phyloP scores from a whole-genome alignment of 2,797 vertebrate genomes.

The Macrochelys suwanniensis region DNA sequence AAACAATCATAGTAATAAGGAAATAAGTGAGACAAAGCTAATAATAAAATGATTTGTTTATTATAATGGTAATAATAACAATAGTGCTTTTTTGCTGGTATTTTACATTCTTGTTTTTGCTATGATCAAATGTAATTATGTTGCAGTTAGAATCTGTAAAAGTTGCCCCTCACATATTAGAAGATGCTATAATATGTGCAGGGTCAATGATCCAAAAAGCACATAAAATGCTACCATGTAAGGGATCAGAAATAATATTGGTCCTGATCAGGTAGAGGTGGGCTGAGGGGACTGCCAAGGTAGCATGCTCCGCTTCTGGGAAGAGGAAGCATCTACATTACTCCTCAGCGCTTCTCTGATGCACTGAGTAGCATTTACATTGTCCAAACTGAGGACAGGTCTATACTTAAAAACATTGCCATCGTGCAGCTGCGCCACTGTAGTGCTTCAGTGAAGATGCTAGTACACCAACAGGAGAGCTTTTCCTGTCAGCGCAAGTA shows the following conservation, averaged over 20 bases:
- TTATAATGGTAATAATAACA: background rate
- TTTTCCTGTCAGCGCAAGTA: background rate
- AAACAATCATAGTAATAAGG: constrained; percentile 3
- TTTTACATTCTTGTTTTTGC: background rate
- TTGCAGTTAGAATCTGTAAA: background rate
- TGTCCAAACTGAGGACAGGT: background rate
- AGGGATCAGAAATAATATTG: background rate
- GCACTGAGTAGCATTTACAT: background rate
- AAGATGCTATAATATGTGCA: background rate
- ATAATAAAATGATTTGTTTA: background rate
- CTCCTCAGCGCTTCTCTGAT: background rate
- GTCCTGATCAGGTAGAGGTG: background rate
- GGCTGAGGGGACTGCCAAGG: background rate
- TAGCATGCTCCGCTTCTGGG: background rate
- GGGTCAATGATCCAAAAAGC: background rate
- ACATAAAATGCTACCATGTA: background rate
- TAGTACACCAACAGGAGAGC: background rate
- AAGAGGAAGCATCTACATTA: background rate
- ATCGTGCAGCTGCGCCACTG: background rate
- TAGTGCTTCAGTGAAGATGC: no score
- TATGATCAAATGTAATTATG: background rate
- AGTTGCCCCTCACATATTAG: background rate
- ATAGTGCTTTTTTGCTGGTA: background rate
- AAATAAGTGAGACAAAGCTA: background rate
- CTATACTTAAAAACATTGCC: background rate